phyloP scores from a whole-genome alignment of 2,888 invertebrate genomes.

The Perithous albicinctus region DNA sequence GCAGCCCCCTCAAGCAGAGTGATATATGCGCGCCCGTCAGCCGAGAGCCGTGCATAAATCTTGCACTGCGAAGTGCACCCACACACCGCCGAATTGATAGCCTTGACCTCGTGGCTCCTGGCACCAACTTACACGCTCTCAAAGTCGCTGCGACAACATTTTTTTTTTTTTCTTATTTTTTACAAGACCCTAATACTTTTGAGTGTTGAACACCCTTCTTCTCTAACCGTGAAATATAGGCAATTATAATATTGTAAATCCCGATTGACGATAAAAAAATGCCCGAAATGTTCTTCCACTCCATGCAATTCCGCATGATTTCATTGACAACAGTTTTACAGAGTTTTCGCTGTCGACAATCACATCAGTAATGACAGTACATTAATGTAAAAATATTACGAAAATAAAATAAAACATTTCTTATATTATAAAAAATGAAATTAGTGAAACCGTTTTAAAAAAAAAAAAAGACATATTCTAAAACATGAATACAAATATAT shows the following conservation, averaged over 20 bases:
- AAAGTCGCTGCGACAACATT: slow-evolving; percentile 41
- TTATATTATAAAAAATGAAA: too few species aligned
- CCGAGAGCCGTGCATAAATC: slow-evolving; percentile 78
- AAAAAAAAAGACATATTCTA: background rate
- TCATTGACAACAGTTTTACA: background rate
- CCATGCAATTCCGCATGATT: background rate
- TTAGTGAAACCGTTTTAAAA: too few species aligned
- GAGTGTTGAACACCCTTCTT: slow-evolving; percentile 1
- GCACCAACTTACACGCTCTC: slow-evolving; percentile 58
- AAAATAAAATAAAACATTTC: too few species aligned
- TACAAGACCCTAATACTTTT: slow-evolving; percentile 14
- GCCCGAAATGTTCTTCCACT: background rate
- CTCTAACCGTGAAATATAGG: background rate
- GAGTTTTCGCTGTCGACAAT: background rate
- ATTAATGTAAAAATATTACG: too few species aligned
- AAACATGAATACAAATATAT: background rate
- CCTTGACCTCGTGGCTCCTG: slow-evolving; percentile 71
- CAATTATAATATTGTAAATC: slow-evolving; percentile 7
- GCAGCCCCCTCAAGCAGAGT: slow-evolving; percentile 57
- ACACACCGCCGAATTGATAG: slow-evolving; percentile 77
- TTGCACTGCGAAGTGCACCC: slow-evolving; percentile 74
- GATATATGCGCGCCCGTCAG: slow-evolving; percentile 77
- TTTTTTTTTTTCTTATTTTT: slow-evolving; percentile 15
- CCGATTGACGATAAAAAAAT: background rate
- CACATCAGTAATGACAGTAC: background rate